These are phyloP conservation scores for Leptobrachium leishanense DNA, from an alignment of 2,113 vertebrate species.

Conservation along the genomic window DNA sequence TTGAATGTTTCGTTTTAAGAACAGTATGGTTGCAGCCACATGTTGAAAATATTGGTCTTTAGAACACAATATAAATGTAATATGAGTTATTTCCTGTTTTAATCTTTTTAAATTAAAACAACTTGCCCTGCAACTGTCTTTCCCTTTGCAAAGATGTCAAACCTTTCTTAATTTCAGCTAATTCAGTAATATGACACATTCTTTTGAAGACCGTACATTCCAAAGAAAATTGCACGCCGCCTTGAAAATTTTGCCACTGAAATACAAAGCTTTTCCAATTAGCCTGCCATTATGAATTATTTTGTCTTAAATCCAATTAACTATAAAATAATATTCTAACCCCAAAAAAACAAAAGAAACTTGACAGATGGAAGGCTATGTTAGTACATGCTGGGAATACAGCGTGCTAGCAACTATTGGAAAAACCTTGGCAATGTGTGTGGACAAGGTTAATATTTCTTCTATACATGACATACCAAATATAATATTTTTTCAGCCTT, in stretches of 20 bases:
- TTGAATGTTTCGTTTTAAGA: slow-evolving; percentile 18
- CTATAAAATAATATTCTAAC: slow-evolving; percentile 51
- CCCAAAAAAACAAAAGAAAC: slow-evolving; percentile 23
- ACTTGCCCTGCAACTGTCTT: slow-evolving; percentile 62
- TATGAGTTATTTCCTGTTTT: slow-evolving; percentile 57
- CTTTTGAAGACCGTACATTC: slow-evolving; percentile 63
- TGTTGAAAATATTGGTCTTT: slow-evolving; percentile 65
- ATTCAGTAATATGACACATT: slow-evolving; percentile 67
- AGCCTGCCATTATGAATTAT: slow-evolving; percentile 46
- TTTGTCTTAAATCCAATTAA: slow-evolving; percentile 29
- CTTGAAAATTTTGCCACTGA: slow-evolving; percentile 66
- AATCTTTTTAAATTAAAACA: slow-evolving; percentile 67
- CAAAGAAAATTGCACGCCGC: slow-evolving; percentile 69
- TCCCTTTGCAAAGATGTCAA: slow-evolving; percentile 67
- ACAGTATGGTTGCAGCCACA: slow-evolving; percentile 56
- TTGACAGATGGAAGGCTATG: slow-evolving; percentile 48
- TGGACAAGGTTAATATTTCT: slow-evolving; percentile 40
- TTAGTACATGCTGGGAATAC: slow-evolving; percentile 48
- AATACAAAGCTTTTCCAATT: slow-evolving; percentile 61
- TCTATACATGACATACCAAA: slow-evolving; percentile 35
- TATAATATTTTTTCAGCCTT: slow-evolving; percentile 41
- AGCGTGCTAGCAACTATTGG: slow-evolving; percentile 29
- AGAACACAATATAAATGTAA: slow-evolving; percentile 39
- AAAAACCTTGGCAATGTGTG: slow-evolving; percentile 34
- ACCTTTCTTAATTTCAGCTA: slow-evolving; percentile 73